Evolutionary conservation across 2,888 invertebrate genomes (phyloP), one percentile per base, ranked within the genome.

Genomic region (Dynastes grantii): DNA sequence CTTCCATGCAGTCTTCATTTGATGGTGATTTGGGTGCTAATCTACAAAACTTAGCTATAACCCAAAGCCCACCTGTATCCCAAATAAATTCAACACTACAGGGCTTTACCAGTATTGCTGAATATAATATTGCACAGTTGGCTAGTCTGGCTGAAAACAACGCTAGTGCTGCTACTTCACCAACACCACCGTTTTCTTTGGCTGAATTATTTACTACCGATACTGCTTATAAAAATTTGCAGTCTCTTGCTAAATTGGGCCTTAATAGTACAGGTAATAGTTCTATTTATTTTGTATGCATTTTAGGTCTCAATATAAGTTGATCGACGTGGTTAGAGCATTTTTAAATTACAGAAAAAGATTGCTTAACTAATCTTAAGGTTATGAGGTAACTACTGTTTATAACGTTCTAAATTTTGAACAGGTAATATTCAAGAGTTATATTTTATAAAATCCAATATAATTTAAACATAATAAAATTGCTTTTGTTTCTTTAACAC

Each of bases 211-310:
- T 96, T 78, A 92, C 93, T 79, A 95, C 95, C 22, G 94, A 94
- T 85, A 94, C 95, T 85, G 96, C 96, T 11, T 93, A 96, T 84
- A 96, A 95, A 88, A 97, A 97, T 90, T 90, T 97, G 82, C 96
- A 97, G 87, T 96, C 96, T 40, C 92, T 97, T 79, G 96, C 96
- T 79, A 97, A 97, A 89, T 91, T 97, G 78, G 96, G 96, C 85
- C 88, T 94, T 73, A 92, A 92, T 81, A 90, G 88, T 85, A 91
- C 92, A 85, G 93, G 94, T 94, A 87, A 90, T 68, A 9, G 8
- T 58, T 1, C 51, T 68, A 67, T 84, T 32, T 63, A 6, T 27
- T 82, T 78, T 76, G 65, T 67, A 45, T 27, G 55, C 9, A n/a
- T 49, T 45, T 45, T 2, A 70, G 13, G 5, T 8, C 11, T n/a